phyloP scores from a whole-genome alignment of 2,113 vertebrate genomes.

The Pao palembangensis region DNA sequence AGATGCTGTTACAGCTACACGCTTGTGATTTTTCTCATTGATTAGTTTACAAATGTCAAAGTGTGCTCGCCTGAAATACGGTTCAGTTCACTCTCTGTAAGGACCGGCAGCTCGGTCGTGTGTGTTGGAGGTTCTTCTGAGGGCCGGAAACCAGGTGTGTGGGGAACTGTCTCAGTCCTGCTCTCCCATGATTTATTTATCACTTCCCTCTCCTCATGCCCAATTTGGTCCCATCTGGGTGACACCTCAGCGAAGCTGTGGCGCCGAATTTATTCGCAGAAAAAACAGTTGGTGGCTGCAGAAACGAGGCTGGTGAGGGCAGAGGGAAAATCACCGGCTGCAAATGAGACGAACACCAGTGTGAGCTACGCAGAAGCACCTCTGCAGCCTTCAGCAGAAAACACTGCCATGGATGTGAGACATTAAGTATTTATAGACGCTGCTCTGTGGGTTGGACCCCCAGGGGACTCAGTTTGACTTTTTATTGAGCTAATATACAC shows the following conservation, averaged over 20 bases:
- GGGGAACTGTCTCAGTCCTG: conserved; percentile 15
- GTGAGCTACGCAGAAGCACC: conserved; percentile 78
- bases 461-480: conserved; percentile 45
- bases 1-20: not conserved
- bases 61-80: not conserved
- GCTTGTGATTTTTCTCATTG: not conserved
- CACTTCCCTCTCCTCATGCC: conserved; percentile 32
- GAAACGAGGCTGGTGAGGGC: conserved; percentile 2
- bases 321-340: conserved; percentile 1
- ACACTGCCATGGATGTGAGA: conserved; percentile 76
- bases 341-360: conserved; percentile 79
- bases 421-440: conserved; percentile 86
- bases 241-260: conserved; percentile 29
- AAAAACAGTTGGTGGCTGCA: conserved; percentile 22
- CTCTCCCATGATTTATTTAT: conserved; percentile 33
- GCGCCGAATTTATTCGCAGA: conserved; percentile 21
- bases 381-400: conserved; percentile 81
- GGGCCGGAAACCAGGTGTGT: conserved; percentile 30
- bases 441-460: conserved; percentile 49
- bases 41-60: not conserved
- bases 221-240: conserved; percentile 43
- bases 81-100: not conserved
- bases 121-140: too few species aligned
- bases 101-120: too few species aligned
- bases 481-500: conserved; percentile 70